phyloP scores from a whole-genome alignment of 2,113 vertebrate genomes.

The Nothobranchius furzeri region DNA sequence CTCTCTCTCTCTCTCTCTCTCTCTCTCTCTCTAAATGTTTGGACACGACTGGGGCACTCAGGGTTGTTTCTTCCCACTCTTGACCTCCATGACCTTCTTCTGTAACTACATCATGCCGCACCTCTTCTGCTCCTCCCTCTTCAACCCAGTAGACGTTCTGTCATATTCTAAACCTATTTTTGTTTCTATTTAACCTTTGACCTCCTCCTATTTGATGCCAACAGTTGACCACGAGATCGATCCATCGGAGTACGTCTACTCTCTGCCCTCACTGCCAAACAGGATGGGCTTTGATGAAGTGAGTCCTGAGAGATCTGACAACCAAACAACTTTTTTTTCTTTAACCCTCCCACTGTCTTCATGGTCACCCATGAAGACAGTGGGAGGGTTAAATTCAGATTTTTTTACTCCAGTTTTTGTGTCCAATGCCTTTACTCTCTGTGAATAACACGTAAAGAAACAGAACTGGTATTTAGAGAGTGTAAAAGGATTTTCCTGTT shows the following conservation, averaged over 20 bases:
- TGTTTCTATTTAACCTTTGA: slow-evolving; percentile 16
- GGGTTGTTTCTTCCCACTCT: slow-evolving; percentile 29
- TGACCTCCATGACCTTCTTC: slow-evolving; percentile 19
- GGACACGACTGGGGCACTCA: slow-evolving; percentile 3
- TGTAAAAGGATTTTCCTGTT: not conserved
- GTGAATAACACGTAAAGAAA: no score
- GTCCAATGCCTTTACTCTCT: no score
- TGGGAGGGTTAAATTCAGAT: no score
- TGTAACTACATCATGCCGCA: slow-evolving; percentile 23
- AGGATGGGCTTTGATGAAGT: slow-evolving; percentile 95
- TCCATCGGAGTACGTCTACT: slow-evolving; percentile 84
- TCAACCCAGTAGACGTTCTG: slow-evolving; percentile 2
- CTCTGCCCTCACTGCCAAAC: slow-evolving; percentile 77
- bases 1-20: not conserved
- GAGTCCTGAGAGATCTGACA: slow-evolving; percentile 35
- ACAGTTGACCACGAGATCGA: slow-evolving; percentile 89
- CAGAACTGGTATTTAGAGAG: not conserved
- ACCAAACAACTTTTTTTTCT: no score
- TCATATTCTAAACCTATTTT: slow-evolving; percentile 13
- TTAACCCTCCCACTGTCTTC: no score
- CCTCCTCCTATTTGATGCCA: slow-evolving; percentile 45
- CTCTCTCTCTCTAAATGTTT: no score
- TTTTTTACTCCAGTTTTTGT: no score
- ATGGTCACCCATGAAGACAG: no score
- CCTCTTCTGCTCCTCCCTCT: not conserved